phyloP scores from a whole-genome alignment of 2,888 invertebrate species.

The Sinotaia quadrata region DNA sequence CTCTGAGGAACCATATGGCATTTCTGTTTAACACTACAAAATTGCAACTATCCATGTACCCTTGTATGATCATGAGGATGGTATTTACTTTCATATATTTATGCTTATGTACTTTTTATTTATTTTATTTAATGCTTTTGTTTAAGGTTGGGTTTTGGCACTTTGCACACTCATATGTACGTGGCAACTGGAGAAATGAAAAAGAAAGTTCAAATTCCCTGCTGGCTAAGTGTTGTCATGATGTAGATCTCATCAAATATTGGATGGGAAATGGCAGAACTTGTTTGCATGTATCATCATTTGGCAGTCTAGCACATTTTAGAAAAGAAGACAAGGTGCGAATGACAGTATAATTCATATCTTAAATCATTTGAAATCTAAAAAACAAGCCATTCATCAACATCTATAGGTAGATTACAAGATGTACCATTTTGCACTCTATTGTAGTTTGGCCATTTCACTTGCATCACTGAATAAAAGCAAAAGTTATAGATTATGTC shows the following conservation, averaged over 20 bases:
- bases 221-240: conserved; percentile 73
- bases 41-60: no score
- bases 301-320: conserved; percentile 52
- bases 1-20: no score
- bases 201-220: conserved; percentile 69
- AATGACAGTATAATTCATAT: no score
- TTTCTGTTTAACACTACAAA: no score
- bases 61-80: not conserved
- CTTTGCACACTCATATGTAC: conserved; percentile 72
- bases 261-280: conserved; percentile 64
- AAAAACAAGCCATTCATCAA: no score
- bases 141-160: conserved; percentile 70
- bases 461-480: no score
- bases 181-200: conserved; percentile 73
- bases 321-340: conserved; percentile 22
- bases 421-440: no score
- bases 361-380: no score
- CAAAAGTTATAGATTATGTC: no score
- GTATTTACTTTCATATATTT: not conserved
- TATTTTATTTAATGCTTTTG: not conserved
- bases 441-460: no score
- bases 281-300: conserved; percentile 67
- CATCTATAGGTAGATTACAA: no score
- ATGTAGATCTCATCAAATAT: conserved; percentile 71
- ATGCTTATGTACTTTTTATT: conserved; percentile 3